Conservation (phyloP, 1,140 invertebrate genomes). For the Coptotermes formosanus region DNA sequence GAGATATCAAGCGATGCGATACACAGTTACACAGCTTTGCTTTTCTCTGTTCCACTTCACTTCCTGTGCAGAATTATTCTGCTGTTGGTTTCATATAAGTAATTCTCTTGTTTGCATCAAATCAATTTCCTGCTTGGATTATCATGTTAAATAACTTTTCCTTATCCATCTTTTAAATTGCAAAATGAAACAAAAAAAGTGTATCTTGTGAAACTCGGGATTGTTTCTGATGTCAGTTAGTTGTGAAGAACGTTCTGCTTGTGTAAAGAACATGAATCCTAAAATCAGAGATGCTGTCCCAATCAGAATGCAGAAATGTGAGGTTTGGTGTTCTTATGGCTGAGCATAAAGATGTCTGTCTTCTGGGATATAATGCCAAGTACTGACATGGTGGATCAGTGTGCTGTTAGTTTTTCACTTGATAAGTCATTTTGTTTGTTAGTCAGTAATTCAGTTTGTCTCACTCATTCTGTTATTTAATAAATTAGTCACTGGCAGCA, state of each 20-base stretch:
- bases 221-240: neutral
- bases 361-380: too few relatives aligned
- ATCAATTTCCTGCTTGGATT: slow-evolving; percentile 12
- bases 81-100: neutral
- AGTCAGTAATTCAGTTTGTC: too few relatives aligned
- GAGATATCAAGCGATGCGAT: neutral
- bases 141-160: neutral
- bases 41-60: neutral
- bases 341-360: too few relatives aligned
- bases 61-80: neutral
- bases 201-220: neutral
- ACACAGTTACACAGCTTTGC: neutral
- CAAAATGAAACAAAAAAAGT: neutral
- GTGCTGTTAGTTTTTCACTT: too few relatives aligned
- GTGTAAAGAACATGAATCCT: neutral
- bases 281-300: neutral
- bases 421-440: too few relatives aligned
- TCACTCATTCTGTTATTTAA: too few relatives aligned
- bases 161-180: neutral
- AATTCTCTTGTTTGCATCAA: slow-evolving; percentile 13
- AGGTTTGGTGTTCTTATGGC: too few relatives aligned
- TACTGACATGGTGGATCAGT: too few relatives aligned
- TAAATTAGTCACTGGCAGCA: too few relatives aligned
- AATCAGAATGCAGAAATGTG: too few relatives aligned
- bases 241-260: neutral